phyloP scores from a whole-genome alignment of 2,888 invertebrate genomes.

The Drosophila tripunctata region DNA sequence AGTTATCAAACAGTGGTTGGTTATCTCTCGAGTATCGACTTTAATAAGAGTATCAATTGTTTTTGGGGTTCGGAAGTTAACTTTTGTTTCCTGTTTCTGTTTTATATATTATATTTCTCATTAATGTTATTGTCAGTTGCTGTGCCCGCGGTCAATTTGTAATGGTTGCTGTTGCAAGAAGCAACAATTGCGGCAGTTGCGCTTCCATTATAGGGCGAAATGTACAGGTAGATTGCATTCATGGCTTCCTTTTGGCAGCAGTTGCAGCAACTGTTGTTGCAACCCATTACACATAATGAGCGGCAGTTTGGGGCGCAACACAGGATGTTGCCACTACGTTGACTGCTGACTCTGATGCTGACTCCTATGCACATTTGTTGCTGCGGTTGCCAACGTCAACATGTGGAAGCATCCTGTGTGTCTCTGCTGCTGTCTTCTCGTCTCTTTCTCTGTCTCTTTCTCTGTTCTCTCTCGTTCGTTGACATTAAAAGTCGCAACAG shows the following conservation, averaged over 20 bases:
- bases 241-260: slow-evolving; percentile 52
- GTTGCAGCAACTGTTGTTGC: slow-evolving; percentile 39
- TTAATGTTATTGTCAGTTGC: slow-evolving; percentile 20
- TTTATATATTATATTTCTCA: slow-evolving; percentile 14
- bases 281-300: slow-evolving; percentile 77
- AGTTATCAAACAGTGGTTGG: too few species aligned
- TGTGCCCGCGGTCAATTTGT: slow-evolving; percentile 30
- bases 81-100: background rate
- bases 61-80: background rate
- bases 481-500: slow-evolving; percentile 72
- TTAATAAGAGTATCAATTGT: background rate
- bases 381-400: slow-evolving; percentile 73
- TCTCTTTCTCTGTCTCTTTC: background rate
- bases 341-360: slow-evolving; percentile 11
- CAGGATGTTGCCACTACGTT: slow-evolving; percentile 39
- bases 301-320: slow-evolving; percentile 39
- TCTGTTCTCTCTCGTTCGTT: slow-evolving; percentile 38
- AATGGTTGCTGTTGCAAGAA: slow-evolving; percentile 7
- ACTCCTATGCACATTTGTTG: slow-evolving; percentile 70
- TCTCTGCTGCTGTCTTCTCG: background rate
- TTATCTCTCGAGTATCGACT: too few species aligned
- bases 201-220: slow-evolving; percentile 50
- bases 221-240: slow-evolving; percentile 71
- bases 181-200: slow-evolving; percentile 43
- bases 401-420: slow-evolving; percentile 20